Evolutionary conservation across 2,113 vertebrate genomes (phyloP), one percentile per base, ranked within the genome.

Genomic region (Amphiprion percula): DNA sequence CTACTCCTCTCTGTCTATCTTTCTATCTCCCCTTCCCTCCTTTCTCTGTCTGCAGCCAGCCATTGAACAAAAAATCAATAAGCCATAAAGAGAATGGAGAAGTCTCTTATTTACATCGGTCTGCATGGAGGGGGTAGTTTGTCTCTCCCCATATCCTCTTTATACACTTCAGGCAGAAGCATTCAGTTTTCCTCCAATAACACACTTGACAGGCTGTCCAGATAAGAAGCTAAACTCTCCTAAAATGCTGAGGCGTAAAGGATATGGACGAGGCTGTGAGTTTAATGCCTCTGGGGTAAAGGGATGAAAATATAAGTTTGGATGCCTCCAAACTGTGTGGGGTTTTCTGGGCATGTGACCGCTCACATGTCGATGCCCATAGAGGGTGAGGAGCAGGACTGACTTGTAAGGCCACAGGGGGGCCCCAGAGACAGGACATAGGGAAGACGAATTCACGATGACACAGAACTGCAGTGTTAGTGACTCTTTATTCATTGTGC

Each of bases 371-470:
- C 23, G 11, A 19, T 65, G 23, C 30, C 60, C 23, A 21, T 56
- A 39, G 60, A 72, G 65, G 69, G 46, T 19, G 54, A 63, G 80
- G 62, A 87, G 67, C 67, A 39, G 64, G 86, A 89, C 65, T 90
- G 86, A 91, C 73, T 79, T 72, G 77, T 67, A 46, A 93, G 87
- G 91, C 93, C 94, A 94, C 94, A 91, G 85, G 94, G 91, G 94
- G 94, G 93, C 91, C 87, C 91, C 91, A 94, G 88, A 94, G 92
- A 93, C 89, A 79, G 86, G 60, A 75, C 77, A 79, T 68, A 50
- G 80, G 65, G 65, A 87, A 73, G 61, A 1, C 62, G 47, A 23
- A 47, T 68, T 72, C 74, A 75, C 37, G 12, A 58, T 55, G 75
- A 79, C 64, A 76, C 50, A 50, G 6, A 56, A 49, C 24, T 23